Percentiles rank a stretch among this genome's conserved stretches.
Conservation (phyloP, 2,797 vertebrate genomes). For the Vireo griseus region DNA sequence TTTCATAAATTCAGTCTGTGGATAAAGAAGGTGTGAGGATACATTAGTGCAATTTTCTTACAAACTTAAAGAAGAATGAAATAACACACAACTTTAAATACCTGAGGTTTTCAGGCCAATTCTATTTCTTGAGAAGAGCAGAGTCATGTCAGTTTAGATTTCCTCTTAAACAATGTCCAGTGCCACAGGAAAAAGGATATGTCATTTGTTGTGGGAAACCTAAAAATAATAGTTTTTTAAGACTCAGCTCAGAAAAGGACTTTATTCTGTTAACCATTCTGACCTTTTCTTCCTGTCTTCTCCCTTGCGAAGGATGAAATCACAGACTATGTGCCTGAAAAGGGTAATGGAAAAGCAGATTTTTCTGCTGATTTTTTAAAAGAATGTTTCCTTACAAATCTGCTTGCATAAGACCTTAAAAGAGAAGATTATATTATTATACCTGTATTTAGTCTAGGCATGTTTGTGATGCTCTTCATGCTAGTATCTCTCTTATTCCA, state of each 20-base stretch:
- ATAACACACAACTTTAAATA: background rate
- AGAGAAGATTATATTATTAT: background rate
- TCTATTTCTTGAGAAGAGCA: slow-evolving; percentile 22
- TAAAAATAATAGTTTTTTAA: slow-evolving; percentile 67
- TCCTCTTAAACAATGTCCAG: slow-evolving; percentile 57
- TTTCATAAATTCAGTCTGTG: background rate
- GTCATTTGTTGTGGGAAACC: slow-evolving; percentile 52
- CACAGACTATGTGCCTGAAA: background rate
- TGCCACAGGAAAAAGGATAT: slow-evolving; percentile 58
- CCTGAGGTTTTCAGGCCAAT: background rate
- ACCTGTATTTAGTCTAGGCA: background rate
- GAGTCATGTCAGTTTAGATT: background rate
- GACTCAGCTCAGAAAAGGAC: slow-evolving; percentile 48
- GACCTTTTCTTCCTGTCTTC: slow-evolving; percentile 37
- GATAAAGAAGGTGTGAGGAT: background rate
- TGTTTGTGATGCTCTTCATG: background rate
- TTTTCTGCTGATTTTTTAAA: background rate
- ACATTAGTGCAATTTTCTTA: background rate
- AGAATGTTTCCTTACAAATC: background rate
- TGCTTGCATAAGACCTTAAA: background rate
- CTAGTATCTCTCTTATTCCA: background rate
- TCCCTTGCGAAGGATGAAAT: background rate
- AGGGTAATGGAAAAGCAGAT: background rate
- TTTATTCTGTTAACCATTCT: slow-evolving; percentile 59
- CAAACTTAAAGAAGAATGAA: background rate